A percentile compares a stretch with the other conserved stretches of the same genome.
These are phyloP conservation scores for Drosophila teissieri DNA, from an alignment of 1,140 invertebrate species.

Conservation along the genomic window DNA sequence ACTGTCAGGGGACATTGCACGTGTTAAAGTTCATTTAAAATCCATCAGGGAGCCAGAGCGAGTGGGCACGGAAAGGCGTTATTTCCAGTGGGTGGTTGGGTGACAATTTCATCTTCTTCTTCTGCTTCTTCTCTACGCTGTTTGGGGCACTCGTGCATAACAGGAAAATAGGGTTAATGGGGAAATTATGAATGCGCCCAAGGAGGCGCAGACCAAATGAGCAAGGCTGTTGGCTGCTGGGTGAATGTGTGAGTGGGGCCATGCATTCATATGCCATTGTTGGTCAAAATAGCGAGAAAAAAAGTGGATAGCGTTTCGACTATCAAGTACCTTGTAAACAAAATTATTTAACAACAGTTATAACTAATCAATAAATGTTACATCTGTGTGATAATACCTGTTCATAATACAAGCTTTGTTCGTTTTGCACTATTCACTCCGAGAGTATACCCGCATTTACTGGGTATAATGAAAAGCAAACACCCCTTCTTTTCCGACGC, in stretches of 20 bases:
- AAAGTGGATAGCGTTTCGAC: neutral
- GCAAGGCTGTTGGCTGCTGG: slow-evolving; percentile 1
- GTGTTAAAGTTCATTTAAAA: slow-evolving; percentile 83
- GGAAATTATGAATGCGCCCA: slow-evolving; percentile 75
- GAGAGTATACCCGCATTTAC: neutral
- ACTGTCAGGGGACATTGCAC: slow-evolving; percentile 53
- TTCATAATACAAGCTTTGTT: no score
- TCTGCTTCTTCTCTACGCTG: slow-evolving; percentile 24
- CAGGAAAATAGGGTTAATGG: slow-evolving; percentile 75
- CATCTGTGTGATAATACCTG: neutral
- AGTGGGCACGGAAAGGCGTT: slow-evolving; percentile 16
- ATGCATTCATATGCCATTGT: slow-evolving; percentile 74
- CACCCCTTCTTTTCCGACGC: neutral
- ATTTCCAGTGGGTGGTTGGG: slow-evolving; percentile 30
- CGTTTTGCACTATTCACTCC: neutral
- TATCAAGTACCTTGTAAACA: neutral
- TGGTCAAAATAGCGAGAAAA: slow-evolving; percentile 26
- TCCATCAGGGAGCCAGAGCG: slow-evolving; percentile 65
- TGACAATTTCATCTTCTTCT: slow-evolving; percentile 61
- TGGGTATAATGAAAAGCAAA: slow-evolving; percentile 15
- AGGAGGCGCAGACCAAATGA: slow-evolving; percentile 40
- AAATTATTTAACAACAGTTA: no score
- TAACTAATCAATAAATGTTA: no score
- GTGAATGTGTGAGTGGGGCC: slow-evolving; percentile 27
- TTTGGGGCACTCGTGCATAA: slow-evolving; percentile 74